Percentiles rank a stretch among this genome's conserved stretches.
phyloP scores from a whole-genome alignment of 2,888 invertebrate genomes.

The Agonopterix heracliana region DNA sequence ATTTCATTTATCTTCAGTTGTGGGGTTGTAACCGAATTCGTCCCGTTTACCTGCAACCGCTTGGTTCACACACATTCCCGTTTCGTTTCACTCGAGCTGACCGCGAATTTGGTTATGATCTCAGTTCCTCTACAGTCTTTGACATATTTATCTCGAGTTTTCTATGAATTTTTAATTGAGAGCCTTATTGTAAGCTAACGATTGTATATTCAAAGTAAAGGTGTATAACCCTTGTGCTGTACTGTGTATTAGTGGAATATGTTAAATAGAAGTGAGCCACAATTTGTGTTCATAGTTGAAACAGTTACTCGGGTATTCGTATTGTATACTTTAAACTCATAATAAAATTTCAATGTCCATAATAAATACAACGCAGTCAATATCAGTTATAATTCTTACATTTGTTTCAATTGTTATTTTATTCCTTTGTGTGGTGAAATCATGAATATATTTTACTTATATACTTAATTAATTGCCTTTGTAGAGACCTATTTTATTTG shows the following conservation, averaged over 20 bases:
- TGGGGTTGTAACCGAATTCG: constrained; percentile 41
- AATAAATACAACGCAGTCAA: constrained; percentile 46
- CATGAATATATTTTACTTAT: constrained; percentile 44
- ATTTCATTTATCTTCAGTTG: constrained; percentile 23
- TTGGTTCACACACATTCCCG: constrained; percentile 28
- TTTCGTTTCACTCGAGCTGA: constrained; percentile 27
- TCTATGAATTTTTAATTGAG: constrained; percentile 42
- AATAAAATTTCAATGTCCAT: constrained; percentile 58
- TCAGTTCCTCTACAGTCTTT: constrained; percentile 33
- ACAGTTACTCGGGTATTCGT: constrained; percentile 56
- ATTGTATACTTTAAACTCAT: constrained; percentile 48
- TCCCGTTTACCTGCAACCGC: constrained; percentile 14
- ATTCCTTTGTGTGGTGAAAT: constrained; percentile 64
- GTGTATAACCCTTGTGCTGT: constrained; percentile 50
- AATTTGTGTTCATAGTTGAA: constrained; percentile 71
- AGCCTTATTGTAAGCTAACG: constrained; percentile 49
- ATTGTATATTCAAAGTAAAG: constrained; percentile 49
- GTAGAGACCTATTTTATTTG: constrained; percentile 47
- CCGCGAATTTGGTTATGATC: constrained; percentile 44
- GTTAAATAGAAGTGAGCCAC: constrained; percentile 60
- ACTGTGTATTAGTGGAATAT: constrained; percentile 56
- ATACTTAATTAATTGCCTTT: constrained; percentile 47
- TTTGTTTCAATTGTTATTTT: constrained; percentile 34
- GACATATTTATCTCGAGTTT: constrained; percentile 49
- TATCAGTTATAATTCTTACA: constrained; percentile 35